Percentiles rank a stretch among this genome's conserved stretches.
phyloP scores from a whole-genome alignment of 2,113 vertebrate species.

The Tachycineta bicolor region DNA sequence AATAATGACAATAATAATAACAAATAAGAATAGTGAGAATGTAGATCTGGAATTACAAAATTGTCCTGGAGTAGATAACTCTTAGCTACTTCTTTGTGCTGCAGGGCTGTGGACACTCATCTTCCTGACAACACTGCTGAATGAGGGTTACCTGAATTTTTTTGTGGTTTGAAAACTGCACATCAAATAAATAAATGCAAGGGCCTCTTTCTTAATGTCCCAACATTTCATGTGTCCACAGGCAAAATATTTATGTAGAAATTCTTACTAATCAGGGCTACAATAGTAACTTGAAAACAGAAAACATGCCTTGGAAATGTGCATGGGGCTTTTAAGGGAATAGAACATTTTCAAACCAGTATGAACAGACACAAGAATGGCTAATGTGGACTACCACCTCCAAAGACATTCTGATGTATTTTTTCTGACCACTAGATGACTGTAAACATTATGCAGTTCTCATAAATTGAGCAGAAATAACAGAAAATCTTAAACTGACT shows the following conservation, averaged over 20 bases:
- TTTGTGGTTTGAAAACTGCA: background rate
- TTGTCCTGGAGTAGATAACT: background rate
- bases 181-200: background rate
- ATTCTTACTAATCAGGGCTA: background rate
- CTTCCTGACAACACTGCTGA: background rate
- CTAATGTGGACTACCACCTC: background rate
- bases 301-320: background rate
- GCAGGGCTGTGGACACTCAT: background rate
- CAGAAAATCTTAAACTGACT: background rate
- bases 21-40: background rate
- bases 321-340: background rate
- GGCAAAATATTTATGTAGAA: background rate
- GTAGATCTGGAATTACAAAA: background rate
- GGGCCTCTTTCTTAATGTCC: background rate
- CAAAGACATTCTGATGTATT: background rate
- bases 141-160: background rate
- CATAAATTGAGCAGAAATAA: slow-evolving; percentile 27
- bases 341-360: background rate
- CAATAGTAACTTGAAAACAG: background rate
- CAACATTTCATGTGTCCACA: background rate
- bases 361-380: too few relatives aligned
- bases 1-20: background rate
- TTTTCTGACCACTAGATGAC: background rate
- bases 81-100: background rate
- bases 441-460: background rate